These are phyloP conservation scores for Nematostella vectensis DNA, from an alignment of 92 coral and sea anemone species.

Conservation along the genomic window DNA sequence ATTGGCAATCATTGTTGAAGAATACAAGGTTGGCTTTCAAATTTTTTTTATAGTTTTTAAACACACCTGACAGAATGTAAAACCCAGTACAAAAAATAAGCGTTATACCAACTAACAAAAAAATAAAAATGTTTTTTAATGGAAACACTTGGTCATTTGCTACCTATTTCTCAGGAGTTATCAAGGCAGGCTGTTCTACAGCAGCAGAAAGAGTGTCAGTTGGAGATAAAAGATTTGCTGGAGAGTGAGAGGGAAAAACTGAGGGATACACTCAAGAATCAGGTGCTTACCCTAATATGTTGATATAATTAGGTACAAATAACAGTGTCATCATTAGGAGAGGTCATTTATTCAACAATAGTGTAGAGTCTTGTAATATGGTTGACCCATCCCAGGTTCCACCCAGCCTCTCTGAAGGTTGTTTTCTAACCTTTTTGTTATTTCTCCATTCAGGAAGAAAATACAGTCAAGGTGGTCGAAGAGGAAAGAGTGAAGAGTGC, in stretches of 20 bases:
- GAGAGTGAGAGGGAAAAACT: slow-evolving; percentile 75
- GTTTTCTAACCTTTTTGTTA: too few relatives aligned
- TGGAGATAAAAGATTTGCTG: slow-evolving; percentile 37
- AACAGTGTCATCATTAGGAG: too few relatives aligned
- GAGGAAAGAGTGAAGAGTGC: slow-evolving; percentile 52
- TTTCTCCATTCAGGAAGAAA: slow-evolving; percentile 45
- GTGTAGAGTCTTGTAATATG: too few relatives aligned
- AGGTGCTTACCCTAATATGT: slow-evolving; percentile 33
- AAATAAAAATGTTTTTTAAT: too few relatives aligned
- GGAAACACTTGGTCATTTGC: neutral
- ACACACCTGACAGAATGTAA: neutral
- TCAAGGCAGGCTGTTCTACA: slow-evolving; percentile 73
- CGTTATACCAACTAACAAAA: too few relatives aligned
- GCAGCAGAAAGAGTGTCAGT: slow-evolving; percentile 57
- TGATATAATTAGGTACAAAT: too few relatives aligned
- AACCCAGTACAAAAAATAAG: neutral
- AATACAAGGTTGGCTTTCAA: slow-evolving; percentile 81
- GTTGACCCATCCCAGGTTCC: too few relatives aligned
- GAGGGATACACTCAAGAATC: slow-evolving; percentile 52
- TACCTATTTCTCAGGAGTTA: slow-evolving; percentile 41
- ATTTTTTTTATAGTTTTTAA: neutral
- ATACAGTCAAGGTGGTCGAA: slow-evolving; percentile 43
- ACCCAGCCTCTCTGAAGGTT: too few relatives aligned
- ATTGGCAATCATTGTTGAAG: slow-evolving; percentile 77
- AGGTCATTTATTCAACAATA: too few relatives aligned